phyloP scores from a whole-genome alignment of 2,113 vertebrate genomes.

The Felis chaus region DNA sequence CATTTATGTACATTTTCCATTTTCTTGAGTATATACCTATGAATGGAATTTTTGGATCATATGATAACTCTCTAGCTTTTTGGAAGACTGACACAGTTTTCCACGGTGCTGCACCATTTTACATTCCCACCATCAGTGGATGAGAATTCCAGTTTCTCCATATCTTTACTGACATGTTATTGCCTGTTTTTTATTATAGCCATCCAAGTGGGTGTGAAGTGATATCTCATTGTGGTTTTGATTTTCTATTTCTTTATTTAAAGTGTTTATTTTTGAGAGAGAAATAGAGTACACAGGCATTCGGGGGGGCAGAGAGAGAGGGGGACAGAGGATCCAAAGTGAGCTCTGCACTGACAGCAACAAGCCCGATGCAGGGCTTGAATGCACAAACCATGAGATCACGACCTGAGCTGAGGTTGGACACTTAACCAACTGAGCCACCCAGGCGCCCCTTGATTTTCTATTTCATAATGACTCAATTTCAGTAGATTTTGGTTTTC shows the following conservation, averaged over 20 bases:
- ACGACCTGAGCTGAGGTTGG: neutral
- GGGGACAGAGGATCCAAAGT: neutral
- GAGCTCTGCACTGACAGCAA: neutral
- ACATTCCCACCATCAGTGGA: neutral
- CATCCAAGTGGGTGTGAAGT: neutral
- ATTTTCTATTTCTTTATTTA: neutral
- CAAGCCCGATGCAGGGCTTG: neutral
- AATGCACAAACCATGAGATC: neutral
- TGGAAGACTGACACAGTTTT: slow-evolving; percentile 7
- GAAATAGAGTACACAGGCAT: neutral
- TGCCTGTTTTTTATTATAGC: neutral
- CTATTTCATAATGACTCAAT: neutral
- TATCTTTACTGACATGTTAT: neutral
- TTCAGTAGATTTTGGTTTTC: neutral
- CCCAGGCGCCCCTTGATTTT: neutral
- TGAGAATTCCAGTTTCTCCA: neutral
- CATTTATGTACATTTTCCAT: neutral
- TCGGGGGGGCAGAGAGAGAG: neutral
- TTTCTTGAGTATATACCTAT: neutral
- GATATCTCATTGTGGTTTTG: neutral
- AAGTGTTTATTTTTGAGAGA: neutral
- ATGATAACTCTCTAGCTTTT: neutral
- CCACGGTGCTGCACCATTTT: neutral
- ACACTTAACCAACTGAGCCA: neutral
- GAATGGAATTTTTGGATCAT: neutral